Conservation (phyloP, 2,797 vertebrate genomes). For the Taenioides sp. region DNA sequence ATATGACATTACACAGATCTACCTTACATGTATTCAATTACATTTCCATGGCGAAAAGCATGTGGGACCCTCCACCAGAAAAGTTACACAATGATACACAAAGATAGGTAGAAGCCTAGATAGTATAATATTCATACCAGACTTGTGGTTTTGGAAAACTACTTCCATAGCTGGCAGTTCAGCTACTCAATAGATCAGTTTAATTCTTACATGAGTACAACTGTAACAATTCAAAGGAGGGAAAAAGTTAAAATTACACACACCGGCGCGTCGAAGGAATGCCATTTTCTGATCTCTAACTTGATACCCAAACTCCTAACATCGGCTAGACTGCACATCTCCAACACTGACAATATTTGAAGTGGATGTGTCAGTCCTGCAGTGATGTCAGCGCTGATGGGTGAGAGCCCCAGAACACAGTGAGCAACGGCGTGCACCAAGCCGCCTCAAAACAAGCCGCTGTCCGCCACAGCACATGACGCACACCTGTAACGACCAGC, state of each 20-base stretch:
- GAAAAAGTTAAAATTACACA: neutral
- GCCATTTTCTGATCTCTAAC: conserved; percentile 31
- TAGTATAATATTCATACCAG: no score
- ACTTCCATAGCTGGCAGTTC: no score
- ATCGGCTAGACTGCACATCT: neutral
- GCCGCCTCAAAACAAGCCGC: conserved; percentile 21
- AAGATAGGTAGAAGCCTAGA: no score
- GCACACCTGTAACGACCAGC: conserved; percentile 73
- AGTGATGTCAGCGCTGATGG: conserved; percentile 27
- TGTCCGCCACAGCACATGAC: conserved; percentile 54
- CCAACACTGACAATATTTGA: conserved; percentile 4
- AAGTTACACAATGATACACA: no score
- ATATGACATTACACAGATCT: no score
- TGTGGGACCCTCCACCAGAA: no score
- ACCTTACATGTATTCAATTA: no score
- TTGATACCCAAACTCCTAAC: conserved; percentile 39
- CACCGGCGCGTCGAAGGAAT: neutral
- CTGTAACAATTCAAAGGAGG: neutral
- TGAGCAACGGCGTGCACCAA: conserved; percentile 14
- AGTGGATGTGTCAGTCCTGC: conserved; percentile 22
- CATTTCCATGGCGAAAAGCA: no score
- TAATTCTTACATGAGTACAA: neutral
- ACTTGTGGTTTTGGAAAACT: no score
- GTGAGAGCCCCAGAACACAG: neutral
- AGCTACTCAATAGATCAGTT: neutral